phyloP scores from a whole-genome alignment of 2,113 vertebrate species.

The mouse (Mus musculus) region GRCm39 chr16:33520501-33521000 shows the following conservation, averaged over 20 bases:
- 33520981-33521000: background rate
- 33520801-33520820: background rate
- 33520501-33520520: background rate
- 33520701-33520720: background rate
- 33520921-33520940: background rate
- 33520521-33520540: background rate
- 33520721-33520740: background rate
- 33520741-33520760: background rate
- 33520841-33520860: background rate
- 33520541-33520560: background rate
- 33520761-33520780: background rate
- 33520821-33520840: background rate
- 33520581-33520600: background rate
- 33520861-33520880: background rate
- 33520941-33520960: background rate
- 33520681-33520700: slow-evolving; percentile 7
- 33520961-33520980: too few species aligned
- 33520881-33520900: background rate
- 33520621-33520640: background rate
- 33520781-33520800: slow-evolving; percentile 13
- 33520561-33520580: background rate
- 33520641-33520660: background rate
- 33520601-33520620: background rate
- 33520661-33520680: background rate
- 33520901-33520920: background rate